Evolutionary conservation across 1,140 invertebrate species (phyloP), one percentile per base, ranked within the genome.

Genomic region (Drosophila sp.): DNA sequence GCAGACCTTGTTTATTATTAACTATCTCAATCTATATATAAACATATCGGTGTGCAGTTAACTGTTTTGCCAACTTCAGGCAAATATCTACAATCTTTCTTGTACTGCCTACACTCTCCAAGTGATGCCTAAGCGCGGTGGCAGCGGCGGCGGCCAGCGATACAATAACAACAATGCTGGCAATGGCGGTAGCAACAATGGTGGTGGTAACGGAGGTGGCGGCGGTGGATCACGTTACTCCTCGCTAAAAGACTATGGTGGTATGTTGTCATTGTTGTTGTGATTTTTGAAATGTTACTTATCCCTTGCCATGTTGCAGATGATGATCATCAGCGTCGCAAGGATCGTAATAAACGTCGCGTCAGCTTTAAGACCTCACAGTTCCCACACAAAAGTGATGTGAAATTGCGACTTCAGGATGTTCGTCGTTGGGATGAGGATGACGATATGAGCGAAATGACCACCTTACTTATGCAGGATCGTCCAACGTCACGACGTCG

Each of bases 381-480:
- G 5, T 66, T 78, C 9, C 66, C 78, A 7, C 58, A 80, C 40
- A 89, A 89, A 7, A 74, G 72, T 13, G 86, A 77, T 34, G 57
- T 82, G 1, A 91, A 89, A 38, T 18, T 77, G 36, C 77, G 86
- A 0, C 27, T 84, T 0, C 72, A 86, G n/a, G 90, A 91, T 38
- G 46, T 87, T 1, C 78, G 89, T n/a, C 89, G 90, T 0, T 80
- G 86, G 75, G 90, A 91, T 48, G 90, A 91, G 53, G 90, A 91
- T 27, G 89, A 91, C 21, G 91, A 91, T 27, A 90, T 90, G 81
- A 76, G 54, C 4, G 81, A 90, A 11, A 76, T 78, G 51, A 87
- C 83, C 21, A 79, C 77, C 21, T 51, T 62, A 38, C 25, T 34
- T 2, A 51, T 50, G 4, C 45, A 90, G 74, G 84, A 82, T 48